phyloP scores from a whole-genome alignment of 2,888 invertebrate species.

The Aspidapion aeneum region DNA sequence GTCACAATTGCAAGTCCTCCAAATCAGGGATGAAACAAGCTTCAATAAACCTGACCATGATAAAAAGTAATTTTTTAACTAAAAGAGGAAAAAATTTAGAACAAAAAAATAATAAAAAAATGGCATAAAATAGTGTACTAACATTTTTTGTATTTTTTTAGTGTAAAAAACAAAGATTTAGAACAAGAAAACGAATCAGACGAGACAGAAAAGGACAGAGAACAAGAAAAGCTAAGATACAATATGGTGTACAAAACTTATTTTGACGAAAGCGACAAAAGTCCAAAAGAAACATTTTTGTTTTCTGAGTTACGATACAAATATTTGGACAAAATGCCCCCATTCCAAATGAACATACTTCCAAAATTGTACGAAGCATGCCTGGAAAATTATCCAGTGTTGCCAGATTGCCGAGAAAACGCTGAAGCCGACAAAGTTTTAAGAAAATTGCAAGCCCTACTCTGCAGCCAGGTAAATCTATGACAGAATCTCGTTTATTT shows the following conservation, averaged over 20 bases:
- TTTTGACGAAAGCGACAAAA: constrained; percentile 31
- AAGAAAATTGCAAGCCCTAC: constrained; percentile 53
- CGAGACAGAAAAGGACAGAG: constrained; percentile 32
- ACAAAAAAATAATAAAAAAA: constrained; percentile 10
- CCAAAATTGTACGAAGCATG: constrained; percentile 41
- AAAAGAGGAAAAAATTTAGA: too few species aligned
- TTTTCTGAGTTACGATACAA: constrained; percentile 49
- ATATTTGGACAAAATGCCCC: constrained; percentile 53
- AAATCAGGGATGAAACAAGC: constrained; percentile 37
- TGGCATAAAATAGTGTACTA: too few species aligned
- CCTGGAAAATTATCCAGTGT: constrained; percentile 32
- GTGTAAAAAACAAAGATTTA: too few species aligned
- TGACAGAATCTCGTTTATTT: too few species aligned
- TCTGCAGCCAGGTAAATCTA: constrained; percentile 50
- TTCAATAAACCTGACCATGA: too few species aligned
- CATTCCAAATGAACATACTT: constrained; percentile 46
- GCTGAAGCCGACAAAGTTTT: constrained; percentile 41
- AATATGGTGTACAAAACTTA: constrained; percentile 35
- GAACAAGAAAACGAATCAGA: constrained; percentile 19
- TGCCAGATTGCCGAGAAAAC: constrained; percentile 22
- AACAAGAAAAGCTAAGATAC: constrained; percentile 35
- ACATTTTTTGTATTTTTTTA: too few species aligned
- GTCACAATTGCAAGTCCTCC: constrained; percentile 45
- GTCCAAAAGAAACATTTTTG: constrained; percentile 43
- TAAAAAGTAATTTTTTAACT: constrained; percentile 10